These are phyloP conservation scores for Hemitrygon akajei DNA, from an alignment of 2,797 vertebrate species.

Conservation along the genomic window DNA sequence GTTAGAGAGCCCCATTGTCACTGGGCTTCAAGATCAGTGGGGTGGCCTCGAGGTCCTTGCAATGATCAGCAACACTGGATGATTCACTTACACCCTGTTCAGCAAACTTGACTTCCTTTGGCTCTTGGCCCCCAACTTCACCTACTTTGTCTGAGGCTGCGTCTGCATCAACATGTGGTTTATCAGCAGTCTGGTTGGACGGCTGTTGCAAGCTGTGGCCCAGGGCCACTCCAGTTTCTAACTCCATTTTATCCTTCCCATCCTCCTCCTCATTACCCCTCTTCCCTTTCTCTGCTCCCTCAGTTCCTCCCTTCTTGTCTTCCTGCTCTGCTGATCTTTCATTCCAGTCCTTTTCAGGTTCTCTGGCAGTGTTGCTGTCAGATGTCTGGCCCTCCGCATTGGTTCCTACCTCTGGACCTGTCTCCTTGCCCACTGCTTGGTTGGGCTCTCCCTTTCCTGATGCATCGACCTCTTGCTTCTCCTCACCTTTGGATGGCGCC, in stretches of 20 bases:
- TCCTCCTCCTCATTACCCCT: background rate
- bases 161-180: background rate
- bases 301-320: background rate
- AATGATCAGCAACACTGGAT: background rate
- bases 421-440: background rate
- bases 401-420: background rate
- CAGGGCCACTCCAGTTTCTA: background rate
- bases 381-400: background rate
- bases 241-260: background rate
- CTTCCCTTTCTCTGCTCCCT: background rate
- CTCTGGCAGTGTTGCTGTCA: background rate
- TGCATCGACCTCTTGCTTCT: constrained; percentile 45
- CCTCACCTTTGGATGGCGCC: constrained; percentile 56
- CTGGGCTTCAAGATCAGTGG: background rate
- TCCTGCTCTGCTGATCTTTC: background rate
- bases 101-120: background rate
- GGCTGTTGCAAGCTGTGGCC: background rate
- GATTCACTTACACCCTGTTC: background rate
- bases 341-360: background rate
- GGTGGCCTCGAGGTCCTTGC: background rate
- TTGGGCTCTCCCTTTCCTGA: constrained; percentile 42
- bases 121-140: background rate
- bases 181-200: background rate
- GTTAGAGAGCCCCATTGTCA: background rate
- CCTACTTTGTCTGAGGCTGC: background rate